Base-by-base conservation (phyloP, 2,888 invertebrate species). In the Pyrocoelia pectoralis region DNA sequence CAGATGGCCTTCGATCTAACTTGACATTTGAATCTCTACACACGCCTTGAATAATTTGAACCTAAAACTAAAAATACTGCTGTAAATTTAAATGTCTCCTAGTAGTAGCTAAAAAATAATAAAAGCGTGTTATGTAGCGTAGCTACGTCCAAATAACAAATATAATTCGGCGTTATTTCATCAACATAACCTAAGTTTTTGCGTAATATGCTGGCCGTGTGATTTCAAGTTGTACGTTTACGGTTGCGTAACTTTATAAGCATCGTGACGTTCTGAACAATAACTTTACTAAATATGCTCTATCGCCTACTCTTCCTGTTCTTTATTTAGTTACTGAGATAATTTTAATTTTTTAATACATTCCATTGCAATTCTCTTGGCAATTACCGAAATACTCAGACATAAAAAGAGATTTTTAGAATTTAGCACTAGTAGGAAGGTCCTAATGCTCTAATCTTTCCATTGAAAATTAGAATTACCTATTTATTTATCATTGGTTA, bases 1-100 rank as follows among this genome's bases (percentile, higher is more conserved):
- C 57, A 75, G 75, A 74, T 75, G 75, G 73, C 76, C 73, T 73
- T 71, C 72, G 67, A 56, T 58, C 52, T 61, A 64, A 58, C 60
- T 69, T 72, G 72, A 73, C 72, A 69, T 71, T 73, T 70, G 55
- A 24, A 50, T 61, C n/a, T n/a, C 54, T 46, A 54, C 57, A 60
- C 57, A 41, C 24, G 24, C 63, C 51, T 60, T 64, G 43, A 54
- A 64, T 65, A 65, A 55, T 64, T 41, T 28, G 24, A 64, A 52
- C 59, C 56, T 60, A 64, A n/a, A 24, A 24, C 24, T 24, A 24
- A 64, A 64, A 60, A 56, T 60, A 56, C 40, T 41, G 19, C 15
- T 46, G 12, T 17, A 50, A 17, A 29, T 46, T 46, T 17, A 46
- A 43, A 43, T 43, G 15, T 12, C n/a, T 43, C 14, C 12, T 14